Conservation (phyloP, 1,140 invertebrate species). For the Plectus sambesii region DNA sequence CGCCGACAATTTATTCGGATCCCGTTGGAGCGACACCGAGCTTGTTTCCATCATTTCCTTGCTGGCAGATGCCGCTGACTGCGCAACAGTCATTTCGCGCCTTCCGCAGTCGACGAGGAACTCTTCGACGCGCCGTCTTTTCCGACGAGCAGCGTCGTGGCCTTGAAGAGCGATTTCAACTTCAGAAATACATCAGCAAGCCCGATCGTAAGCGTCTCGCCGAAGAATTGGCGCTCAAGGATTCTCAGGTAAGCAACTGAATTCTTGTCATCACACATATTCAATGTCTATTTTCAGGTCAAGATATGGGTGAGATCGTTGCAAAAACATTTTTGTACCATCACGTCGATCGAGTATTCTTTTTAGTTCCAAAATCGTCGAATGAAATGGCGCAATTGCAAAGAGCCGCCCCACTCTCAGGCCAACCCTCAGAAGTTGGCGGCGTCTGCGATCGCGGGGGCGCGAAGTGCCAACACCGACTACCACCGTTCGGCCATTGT, state of each 20-base stretch:
- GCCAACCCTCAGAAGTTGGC: too few species aligned
- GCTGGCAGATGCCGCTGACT: too few species aligned
- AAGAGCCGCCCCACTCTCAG: too few species aligned
- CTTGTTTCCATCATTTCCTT: too few species aligned
- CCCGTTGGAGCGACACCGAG: too few species aligned
- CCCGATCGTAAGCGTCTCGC: constrained; percentile 89
- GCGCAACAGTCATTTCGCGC: too few species aligned
- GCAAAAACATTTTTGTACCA: not conserved
- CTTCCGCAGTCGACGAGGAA: constrained; percentile 59
- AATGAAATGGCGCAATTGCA: constrained; percentile 47
- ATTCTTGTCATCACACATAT: not conserved
- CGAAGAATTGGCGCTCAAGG: constrained; percentile 83
- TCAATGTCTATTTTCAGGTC: not conserved
- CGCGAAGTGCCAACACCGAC: too few species aligned
- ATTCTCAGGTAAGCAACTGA: constrained; percentile 55
- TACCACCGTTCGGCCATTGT: too few species aligned
- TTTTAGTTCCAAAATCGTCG: constrained; percentile 48
- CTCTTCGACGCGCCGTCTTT: constrained; percentile 86
- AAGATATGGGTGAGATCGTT: constrained; percentile 2
- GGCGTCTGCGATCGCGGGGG: too few species aligned
- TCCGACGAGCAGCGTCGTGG: constrained; percentile 84
- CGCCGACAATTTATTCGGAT: too few species aligned
- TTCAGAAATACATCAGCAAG: constrained; percentile 97
- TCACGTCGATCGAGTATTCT: constrained; percentile 42
- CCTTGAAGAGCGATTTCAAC: constrained; percentile 80